Evolutionary conservation across 1,140 invertebrate genomes (phyloP).

Genomic region (Tetragnatha versicolor): DNA sequence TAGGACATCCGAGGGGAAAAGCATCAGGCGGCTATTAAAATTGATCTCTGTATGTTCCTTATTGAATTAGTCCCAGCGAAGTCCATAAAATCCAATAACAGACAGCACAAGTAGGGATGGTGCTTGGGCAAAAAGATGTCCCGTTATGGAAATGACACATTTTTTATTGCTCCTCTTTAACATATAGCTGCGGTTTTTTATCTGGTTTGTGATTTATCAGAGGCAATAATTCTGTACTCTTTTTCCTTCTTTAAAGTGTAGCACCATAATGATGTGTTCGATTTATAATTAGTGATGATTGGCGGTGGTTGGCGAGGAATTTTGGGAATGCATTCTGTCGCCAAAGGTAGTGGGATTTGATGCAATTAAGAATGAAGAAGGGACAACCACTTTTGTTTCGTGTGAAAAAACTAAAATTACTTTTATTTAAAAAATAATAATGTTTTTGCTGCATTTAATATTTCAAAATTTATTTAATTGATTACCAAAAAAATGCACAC

Average conservation of each 20-base stretch:
- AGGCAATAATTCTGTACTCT: constrained; percentile 36
- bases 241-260: constrained; percentile 10
- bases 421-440: too few relatives aligned
- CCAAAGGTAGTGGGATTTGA: too few relatives aligned
- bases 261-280: constrained; percentile 41
- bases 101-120: neutral
- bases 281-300: constrained; percentile 44
- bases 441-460: too few relatives aligned
- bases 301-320: constrained; percentile 15
- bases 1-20: neutral
- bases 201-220: constrained; percentile 32
- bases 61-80: constrained; percentile 29
- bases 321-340: neutral
- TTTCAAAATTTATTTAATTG: too few relatives aligned
- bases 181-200: constrained; percentile 11
- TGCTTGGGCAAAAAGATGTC: neutral
- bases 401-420: too few relatives aligned
- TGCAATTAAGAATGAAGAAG: too few relatives aligned
- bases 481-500: too few relatives aligned
- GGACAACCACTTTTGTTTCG: too few relatives aligned
- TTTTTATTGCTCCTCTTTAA: constrained; percentile 6
- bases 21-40: constrained; percentile 26
- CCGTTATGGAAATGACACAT: constrained; percentile 26
- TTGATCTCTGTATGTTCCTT: constrained; percentile 41
- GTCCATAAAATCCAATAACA: constrained; percentile 47